phyloP scores from a whole-genome alignment of 2,797 vertebrate species.

The Enteromius unitaeniatus region DNA sequence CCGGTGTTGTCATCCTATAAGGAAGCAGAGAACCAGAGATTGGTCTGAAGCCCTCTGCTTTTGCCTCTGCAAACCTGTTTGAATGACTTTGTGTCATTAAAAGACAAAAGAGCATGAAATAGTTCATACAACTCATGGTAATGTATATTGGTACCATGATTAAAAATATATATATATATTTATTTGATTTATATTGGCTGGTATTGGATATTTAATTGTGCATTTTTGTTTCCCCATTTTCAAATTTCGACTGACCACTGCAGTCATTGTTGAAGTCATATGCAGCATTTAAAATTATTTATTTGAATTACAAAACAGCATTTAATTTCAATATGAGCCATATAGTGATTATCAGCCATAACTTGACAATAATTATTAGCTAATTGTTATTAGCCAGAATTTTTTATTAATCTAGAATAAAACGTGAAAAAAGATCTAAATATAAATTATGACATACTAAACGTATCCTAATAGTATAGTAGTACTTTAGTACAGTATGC shows the following conservation, averaged over 20 bases:
- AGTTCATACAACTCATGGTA: neutral
- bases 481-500: too few species aligned
- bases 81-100: conserved; percentile 13
- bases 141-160: neutral
- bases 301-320: neutral
- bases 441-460: too few species aligned
- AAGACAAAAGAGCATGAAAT: conserved; percentile 16
- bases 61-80: neutral
- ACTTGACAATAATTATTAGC: neutral
- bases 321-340: neutral
- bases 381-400: neutral
- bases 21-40: conserved; percentile 79
- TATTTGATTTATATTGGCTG: neutral
- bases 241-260: neutral
- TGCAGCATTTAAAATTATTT: neutral
- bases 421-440: neutral
- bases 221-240: neutral
- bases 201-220: neutral
- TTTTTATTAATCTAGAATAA: neutral
- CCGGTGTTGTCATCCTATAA: conserved; percentile 90
- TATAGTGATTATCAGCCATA: neutral
- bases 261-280: neutral
- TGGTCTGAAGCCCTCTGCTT: conserved; percentile 58
- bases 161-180: neutral
- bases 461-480: too few species aligned